phyloP scores from a whole-genome alignment of 2,888 invertebrate genomes.

The Tipula lateralis region DNA sequence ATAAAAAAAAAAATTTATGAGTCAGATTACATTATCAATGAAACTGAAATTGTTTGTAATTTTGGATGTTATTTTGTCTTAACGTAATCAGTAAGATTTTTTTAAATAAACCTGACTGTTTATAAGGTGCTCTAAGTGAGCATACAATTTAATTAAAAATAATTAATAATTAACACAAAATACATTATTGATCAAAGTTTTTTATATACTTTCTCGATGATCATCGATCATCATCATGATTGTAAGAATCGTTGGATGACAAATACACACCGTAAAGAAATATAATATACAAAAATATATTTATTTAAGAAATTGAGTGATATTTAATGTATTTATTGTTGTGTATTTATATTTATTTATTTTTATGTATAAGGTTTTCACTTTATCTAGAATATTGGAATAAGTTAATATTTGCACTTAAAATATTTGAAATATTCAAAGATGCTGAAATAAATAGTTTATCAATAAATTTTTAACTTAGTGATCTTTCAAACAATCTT shows the following conservation, averaged over 20 bases:
- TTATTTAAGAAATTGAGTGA: neutral
- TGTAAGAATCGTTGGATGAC: neutral
- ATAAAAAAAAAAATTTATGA: no score
- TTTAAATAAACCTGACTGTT: no score
- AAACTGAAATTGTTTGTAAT: no score
- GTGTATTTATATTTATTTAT: neutral
- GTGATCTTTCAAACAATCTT: no score
- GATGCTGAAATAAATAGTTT: neutral
- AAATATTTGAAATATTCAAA: neutral
- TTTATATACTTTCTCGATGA: neutral
- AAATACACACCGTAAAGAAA: neutral
- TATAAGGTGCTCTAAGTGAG: no score
- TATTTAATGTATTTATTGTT: neutral
- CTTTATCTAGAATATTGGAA: neutral
- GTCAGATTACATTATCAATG: no score
- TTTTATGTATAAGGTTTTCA: neutral
- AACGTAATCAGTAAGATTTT: no score
- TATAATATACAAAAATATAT: neutral
- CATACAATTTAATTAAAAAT: no score
- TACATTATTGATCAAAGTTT: no score
- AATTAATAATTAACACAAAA: no score
- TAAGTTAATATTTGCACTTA: neutral
- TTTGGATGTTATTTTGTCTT: no score
- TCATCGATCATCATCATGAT: neutral
- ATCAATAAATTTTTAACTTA: no score